Base-by-base conservation (phyloP, 2,888 invertebrate genomes). In the Agrochola lota region DNA sequence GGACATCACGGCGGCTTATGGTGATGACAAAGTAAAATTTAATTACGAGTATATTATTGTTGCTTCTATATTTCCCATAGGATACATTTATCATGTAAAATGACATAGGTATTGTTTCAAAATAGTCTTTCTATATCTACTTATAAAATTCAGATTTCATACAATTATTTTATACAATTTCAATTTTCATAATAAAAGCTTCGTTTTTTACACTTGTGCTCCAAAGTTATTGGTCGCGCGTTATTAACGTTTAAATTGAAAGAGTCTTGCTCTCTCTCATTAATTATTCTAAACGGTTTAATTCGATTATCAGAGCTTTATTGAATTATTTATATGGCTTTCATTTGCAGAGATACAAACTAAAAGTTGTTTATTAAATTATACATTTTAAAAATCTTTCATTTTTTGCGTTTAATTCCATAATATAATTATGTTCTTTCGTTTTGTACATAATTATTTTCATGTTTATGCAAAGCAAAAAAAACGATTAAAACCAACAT, bases 241-340 rank as follows among this genome's bases (percentile, higher is more conserved):
- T 69, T 64, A 84, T 84, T 80, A 80, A 71, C 49, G 62, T 74
- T 80, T 69, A 49, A 84, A 84, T 75, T 80, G 43, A 80, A 82
- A 74, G 71, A 80, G 62, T 52, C 70, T 74, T 71, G 67, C 46
- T 40, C 49, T 60, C 46, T 40, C 49, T 60, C 55, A 64, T 74
- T 80, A 71, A 80, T 69, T 64, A 71, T 55, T 73, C 55, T 62
- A 57, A 84, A 84, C 67, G 49, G 57, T 59, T 84, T 55, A 74
- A 82, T 64, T 82, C 55, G 64, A 80, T 69, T 74, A 84, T 71
- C 71, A 26, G 15, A 68, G 60, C n/a, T 68, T 59, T 49, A 68
- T 64, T 68, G 8, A 74, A 79, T 68, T 60, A 55, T 71, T 59
- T 30, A 63, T 59, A 63, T 26, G 57, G 12, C 40, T 60, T 52